These are phyloP conservation scores for Pocillopora grandis DNA, from an alignment of 92 coral and sea anemone species.

Conservation along the genomic window DNA sequence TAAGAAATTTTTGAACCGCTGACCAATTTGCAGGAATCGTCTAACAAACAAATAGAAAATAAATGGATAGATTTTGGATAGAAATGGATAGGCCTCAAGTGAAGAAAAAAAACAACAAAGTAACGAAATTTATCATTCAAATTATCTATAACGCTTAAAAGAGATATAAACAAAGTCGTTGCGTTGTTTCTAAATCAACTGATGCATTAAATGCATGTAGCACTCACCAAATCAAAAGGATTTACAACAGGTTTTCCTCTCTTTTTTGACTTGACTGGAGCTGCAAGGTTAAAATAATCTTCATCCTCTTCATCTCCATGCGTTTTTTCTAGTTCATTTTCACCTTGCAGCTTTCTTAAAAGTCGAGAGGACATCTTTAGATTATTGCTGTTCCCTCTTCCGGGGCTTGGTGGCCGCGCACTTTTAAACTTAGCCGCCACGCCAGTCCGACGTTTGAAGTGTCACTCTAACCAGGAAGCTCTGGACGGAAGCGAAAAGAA, in stretches of 20 bases:
- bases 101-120: too few species aligned
- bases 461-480: not conserved
- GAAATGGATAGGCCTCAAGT: too few species aligned
- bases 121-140: too few species aligned
- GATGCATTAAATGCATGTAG: too few species aligned
- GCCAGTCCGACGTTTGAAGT: not conserved
- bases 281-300: slow-evolving; percentile 41
- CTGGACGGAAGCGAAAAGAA: not conserved
- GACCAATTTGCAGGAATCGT: too few species aligned
- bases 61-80: too few species aligned
- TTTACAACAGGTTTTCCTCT: slow-evolving; percentile 57
- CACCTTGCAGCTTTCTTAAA: slow-evolving; percentile 76
- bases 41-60: too few species aligned
- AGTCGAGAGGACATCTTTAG: slow-evolving; percentile 78
- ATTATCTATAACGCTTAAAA: too few species aligned
- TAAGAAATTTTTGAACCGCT: too few species aligned
- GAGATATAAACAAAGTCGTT: too few species aligned
- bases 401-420: slow-evolving; percentile 18
- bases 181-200: too few species aligned
- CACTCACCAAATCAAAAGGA: slow-evolving; percentile 67
- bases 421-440: slow-evolving; percentile 16
- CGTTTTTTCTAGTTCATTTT: slow-evolving; percentile 40
- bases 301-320: slow-evolving; percentile 62
- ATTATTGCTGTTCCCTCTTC: not conserved
- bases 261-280: slow-evolving; percentile 54